These are phyloP conservation scores for Orientallactaga bullata DNA, from an alignment of 2,113 vertebrate species.

Conservation along the genomic window DNA sequence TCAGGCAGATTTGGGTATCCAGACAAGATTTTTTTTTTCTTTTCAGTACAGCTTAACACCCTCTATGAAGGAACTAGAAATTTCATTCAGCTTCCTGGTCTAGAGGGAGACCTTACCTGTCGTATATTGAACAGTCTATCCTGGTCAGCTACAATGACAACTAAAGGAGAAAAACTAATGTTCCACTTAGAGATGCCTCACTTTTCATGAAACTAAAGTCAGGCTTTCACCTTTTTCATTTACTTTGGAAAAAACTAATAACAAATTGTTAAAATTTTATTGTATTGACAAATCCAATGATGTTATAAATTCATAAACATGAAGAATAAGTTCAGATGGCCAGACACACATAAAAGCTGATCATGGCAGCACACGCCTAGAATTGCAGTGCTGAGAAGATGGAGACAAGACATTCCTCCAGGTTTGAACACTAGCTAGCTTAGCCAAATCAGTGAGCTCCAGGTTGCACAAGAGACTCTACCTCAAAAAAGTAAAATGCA, in stretches of 20 bases:
- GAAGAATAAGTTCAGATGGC: background rate
- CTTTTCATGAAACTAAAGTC: background rate
- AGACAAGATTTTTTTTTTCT: background rate
- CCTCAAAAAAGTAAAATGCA: no score
- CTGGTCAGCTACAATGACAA: conserved; percentile 22
- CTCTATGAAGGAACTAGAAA: background rate
- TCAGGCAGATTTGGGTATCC: conserved; percentile 49
- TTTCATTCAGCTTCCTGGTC: background rate
- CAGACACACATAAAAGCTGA: background rate
- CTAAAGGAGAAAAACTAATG: conserved; percentile 19
- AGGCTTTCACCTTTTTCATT: background rate
- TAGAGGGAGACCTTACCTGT: background rate
- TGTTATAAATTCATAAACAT: conserved; percentile 25
- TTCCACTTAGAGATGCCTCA: background rate
- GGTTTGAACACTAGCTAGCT: no score
- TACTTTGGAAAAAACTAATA: background rate
- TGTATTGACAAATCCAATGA: background rate
- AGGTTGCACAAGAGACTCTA: no score
- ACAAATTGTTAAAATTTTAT: conserved; percentile 1
- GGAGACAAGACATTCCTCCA: no score
- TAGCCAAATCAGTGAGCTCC: no score
- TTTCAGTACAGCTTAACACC: no score
- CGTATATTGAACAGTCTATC: conserved; percentile 26
- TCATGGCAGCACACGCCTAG: no score
- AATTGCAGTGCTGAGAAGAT: no score